Evolutionary conservation across 2,888 invertebrate species (phyloP), one percentile per base, ranked within the genome.

Genomic region (Folsomia manolachei): DNA sequence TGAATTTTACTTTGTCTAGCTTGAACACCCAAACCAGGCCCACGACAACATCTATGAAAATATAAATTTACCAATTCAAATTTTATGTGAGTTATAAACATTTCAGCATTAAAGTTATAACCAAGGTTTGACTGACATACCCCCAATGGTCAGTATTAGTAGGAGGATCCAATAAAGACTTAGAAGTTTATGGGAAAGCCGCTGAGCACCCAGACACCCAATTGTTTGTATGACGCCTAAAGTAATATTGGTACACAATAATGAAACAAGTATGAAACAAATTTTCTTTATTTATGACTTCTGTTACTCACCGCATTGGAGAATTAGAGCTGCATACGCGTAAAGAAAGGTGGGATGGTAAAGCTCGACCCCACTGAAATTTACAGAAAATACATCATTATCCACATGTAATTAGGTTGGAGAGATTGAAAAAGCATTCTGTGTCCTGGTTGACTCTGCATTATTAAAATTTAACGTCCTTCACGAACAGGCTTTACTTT

Each of bases 11-110:
- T 74, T 88, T 87, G 82, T 91, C 90, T 83, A 91, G 90, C 62
- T 90, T 87, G 84, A 92, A 91, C 76, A 93, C 90, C 93, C 93
- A 94, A 82, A 92, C 91, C 70, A 93, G 89, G 62, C 93, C 93
- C 77, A 93, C 89, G 67, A 92, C 89, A 18, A 90, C 90, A 87
- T 94, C 94, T 70, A n/a, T n/a, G n/a, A n/a, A n/a, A n/a, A n/a
- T n/a, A n/a, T n/a, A n/a, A n/a, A n/a, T n/a, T n/a, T n/a, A n/a
- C n/a, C n/a, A n/a, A n/a, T n/a, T n/a, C n/a, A n/a, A n/a, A n/a
- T n/a, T n/a, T n/a, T n/a, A n/a, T n/a, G n/a, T n/a, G n/a, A n/a
- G n/a, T n/a, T n/a, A n/a, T n/a, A n/a, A n/a, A n/a, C n/a, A n/a
- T n/a, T n/a, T n/a, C n/a, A n/a, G n/a, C n/a, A n/a, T n/a, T n/a